Base-by-base conservation (phyloP, 53 echinoderm and acorn worm species). In the Arbacia lixula region DNA sequence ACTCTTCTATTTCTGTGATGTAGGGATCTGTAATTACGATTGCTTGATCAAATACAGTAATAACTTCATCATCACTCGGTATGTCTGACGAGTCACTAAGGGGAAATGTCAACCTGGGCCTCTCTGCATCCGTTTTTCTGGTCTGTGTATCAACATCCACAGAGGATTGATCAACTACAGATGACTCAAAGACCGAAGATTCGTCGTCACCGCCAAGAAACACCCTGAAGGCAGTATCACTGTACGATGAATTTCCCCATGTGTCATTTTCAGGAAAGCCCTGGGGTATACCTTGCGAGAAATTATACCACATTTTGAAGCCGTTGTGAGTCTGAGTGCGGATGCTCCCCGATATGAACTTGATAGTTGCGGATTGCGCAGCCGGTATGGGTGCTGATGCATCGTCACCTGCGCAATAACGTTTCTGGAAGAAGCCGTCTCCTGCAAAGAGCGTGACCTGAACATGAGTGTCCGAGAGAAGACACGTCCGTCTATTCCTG, bases 391-490 rank as follows among this genome's bases (percentile, higher is more conserved):
- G 17, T 46, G 32, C 64, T 2, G 64, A 81, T 40, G 41, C 25
- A 6, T 81, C 82, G 24, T 63, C 64, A 26, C 49, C 42, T 17
- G 82, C 62, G 27, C 82, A 81, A 22, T 63, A 63, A 6, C 82
- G 82, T 26, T 42, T 49, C 11, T 81, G 61, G 11, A 63, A 32
- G 42, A 81, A 46, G 39, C 32, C n/a, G 8, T 60, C 41, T 41
- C 31, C 46, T 17, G 27, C 62, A 38, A 81, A 81, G 33, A 81
- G 29, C 0, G 82, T 81, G 28, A 81, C 62, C 21, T 81, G 82
- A 4, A 81, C 65, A 33, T 81, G 82, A 27, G 82, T 81, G 46
- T 81, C 82, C 2, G 63, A 32, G 1, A 81, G 51, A 2, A 81
- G 64, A 63, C 82, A 81, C 63, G 9, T 29, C 64, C 64, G 39